phyloP scores from a whole-genome alignment of 2,797 vertebrate genomes.

The Hypotaenidia okinawae region DNA sequence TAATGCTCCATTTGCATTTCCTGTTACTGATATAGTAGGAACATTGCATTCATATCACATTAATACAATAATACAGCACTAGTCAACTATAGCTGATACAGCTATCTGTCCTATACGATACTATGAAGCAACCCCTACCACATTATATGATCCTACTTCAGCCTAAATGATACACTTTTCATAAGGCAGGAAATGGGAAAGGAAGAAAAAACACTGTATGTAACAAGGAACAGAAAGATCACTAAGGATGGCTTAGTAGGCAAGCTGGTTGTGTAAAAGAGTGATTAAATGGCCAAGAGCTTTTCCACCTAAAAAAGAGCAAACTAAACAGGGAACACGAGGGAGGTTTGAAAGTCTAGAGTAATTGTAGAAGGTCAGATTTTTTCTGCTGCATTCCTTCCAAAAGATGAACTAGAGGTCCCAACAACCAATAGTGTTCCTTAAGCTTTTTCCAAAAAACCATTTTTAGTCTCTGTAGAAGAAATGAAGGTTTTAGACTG shows the following conservation, averaged over 20 bases:
- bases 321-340: not conserved
- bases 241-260: not conserved
- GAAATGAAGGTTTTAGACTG: not conserved
- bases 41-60: not conserved
- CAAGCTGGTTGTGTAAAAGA: not conserved
- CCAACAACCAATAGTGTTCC: not conserved
- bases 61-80: not conserved
- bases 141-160: not conserved
- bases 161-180: not conserved
- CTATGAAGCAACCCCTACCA: not conserved
- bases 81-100: not conserved
- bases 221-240: not conserved
- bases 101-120: not conserved
- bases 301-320: not conserved
- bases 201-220: not conserved
- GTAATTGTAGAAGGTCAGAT: not conserved
- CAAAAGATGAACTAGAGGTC: not conserved
- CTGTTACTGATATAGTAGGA: not conserved
- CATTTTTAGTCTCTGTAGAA: not conserved
- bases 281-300: not conserved
- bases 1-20: not conserved
- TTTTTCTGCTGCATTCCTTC: not conserved
- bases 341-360: not conserved
- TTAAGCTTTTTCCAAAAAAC: not conserved
- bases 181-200: not conserved